These are phyloP conservation scores for Rhorus exstirpatorius DNA, from an alignment of 2,888 invertebrate genomes.

Conservation along the genomic window DNA sequence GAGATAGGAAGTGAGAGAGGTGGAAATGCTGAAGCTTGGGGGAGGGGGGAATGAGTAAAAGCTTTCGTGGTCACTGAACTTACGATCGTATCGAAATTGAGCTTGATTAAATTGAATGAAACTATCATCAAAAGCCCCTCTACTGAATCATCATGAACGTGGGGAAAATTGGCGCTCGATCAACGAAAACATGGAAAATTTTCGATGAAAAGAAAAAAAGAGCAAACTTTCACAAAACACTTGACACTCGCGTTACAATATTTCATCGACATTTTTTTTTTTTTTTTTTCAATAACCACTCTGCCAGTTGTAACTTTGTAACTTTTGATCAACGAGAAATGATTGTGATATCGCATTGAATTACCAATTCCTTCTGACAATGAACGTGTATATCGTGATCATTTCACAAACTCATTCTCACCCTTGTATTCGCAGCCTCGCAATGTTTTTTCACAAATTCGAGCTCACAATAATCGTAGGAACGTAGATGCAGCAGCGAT, in stretches of 20 bases:
- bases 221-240: neutral
- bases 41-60: constrained; percentile 28
- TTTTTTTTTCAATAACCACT: neutral
- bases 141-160: constrained; percentile 30
- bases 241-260: neutral
- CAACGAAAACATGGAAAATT: constrained; percentile 18
- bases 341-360: neutral
- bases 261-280: neutral
- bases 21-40: constrained; percentile 10
- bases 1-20: constrained; percentile 32
- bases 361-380: neutral
- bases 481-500: constrained; percentile 36
- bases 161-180: constrained; percentile 34
- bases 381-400: neutral
- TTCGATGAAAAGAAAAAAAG: neutral
- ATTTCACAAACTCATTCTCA: constrained; percentile 34
- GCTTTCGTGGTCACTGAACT: constrained; percentile 47
- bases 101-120: constrained; percentile 47
- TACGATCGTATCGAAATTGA: constrained; percentile 47
- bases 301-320: neutral
- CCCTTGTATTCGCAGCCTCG: constrained; percentile 51
- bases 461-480: constrained; percentile 37
- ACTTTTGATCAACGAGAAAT: neutral
- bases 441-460: constrained; percentile 19
- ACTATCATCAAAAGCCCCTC: constrained; percentile 33